Percentiles rank a stretch among this genome's conserved stretches.
Conservation (phyloP, 1,140 invertebrate genomes). For the Leucophenga varia region DNA sequence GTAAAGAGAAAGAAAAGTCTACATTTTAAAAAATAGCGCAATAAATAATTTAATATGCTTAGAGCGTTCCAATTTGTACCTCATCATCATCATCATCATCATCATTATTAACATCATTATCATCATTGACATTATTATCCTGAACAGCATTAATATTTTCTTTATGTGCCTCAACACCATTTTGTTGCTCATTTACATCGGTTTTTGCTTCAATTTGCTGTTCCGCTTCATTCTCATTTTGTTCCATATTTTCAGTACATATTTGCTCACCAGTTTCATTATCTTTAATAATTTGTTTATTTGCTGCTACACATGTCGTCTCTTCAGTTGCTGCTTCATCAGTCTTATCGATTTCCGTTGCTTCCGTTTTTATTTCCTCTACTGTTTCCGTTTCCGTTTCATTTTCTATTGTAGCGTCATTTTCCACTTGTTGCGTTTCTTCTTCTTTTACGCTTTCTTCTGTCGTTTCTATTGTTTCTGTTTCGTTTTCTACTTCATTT, state of each 20-base stretch:
- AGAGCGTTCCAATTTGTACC: conserved; percentile 54
- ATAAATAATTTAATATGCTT: conserved; percentile 12
- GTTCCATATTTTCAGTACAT: too few relatives aligned
- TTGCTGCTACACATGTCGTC: neutral
- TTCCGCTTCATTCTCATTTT: conserved; percentile 1
- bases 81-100: conserved; percentile 52
- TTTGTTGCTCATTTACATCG: neutral
- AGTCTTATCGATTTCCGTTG: neutral
- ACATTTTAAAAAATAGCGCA: too few relatives aligned
- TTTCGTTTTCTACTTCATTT: conserved; percentile 3
- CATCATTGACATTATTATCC: conserved; percentile 1
- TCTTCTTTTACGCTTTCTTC: conserved; percentile 11
- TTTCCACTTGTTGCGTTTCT: conserved; percentile 2
- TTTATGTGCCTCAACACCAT: conserved; percentile 12
- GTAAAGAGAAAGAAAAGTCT: too few relatives aligned
- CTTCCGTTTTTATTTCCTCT: neutral
- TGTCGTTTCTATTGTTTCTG: conserved; percentile 3
- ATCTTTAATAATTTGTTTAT: conserved; percentile 1
- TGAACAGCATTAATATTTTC: conserved; percentile 5
- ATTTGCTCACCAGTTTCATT: conserved; percentile 1
- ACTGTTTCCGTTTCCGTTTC: neutral
- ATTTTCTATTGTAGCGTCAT: neutral
- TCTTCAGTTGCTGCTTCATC: neutral
- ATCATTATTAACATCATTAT: conserved; percentile 17
- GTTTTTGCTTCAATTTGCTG: neutral